phyloP scores from a whole-genome alignment of 2,888 invertebrate species.

The Himalopsyche tibetana region DNA sequence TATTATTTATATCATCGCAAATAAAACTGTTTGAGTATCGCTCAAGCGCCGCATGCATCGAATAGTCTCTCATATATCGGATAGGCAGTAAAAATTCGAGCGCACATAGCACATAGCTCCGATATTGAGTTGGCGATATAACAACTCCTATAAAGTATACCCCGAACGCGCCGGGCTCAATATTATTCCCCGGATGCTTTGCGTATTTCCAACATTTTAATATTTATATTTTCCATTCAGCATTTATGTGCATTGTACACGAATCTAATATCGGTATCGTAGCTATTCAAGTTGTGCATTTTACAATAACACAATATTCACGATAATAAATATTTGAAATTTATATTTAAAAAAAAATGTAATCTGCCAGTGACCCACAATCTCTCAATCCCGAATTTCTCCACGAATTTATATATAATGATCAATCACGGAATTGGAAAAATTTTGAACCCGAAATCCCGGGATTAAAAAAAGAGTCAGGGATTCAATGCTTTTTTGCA shows the following conservation, averaged over 20 bases:
- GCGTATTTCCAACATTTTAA: background rate
- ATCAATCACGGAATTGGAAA: no score
- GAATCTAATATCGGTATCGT: background rate
- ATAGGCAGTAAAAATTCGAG: conserved; percentile 11
- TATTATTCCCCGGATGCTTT: conserved; percentile 14
- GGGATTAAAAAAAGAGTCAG: no score
- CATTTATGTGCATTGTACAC: background rate
- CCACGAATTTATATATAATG: no score
- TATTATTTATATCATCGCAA: background rate
- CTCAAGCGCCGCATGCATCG: background rate
- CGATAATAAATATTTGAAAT: no score
- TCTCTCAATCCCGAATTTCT: no score
- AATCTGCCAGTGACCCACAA: no score
- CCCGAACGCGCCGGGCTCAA: background rate
- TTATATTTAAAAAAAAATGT: no score
- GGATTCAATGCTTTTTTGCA: no score
- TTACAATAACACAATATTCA: no score
- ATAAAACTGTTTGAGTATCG: conserved; percentile 6
- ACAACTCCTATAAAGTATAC: background rate
- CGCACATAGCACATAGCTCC: background rate
- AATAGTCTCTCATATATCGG: background rate
- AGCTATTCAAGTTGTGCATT: no score
- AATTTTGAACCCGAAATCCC: no score
- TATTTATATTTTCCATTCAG: conserved; percentile 9
- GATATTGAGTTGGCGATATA: conserved; percentile 29